Evolutionary conservation across 2,888 invertebrate genomes (phyloP).

Genomic region (Notodonta ziczac): DNA sequence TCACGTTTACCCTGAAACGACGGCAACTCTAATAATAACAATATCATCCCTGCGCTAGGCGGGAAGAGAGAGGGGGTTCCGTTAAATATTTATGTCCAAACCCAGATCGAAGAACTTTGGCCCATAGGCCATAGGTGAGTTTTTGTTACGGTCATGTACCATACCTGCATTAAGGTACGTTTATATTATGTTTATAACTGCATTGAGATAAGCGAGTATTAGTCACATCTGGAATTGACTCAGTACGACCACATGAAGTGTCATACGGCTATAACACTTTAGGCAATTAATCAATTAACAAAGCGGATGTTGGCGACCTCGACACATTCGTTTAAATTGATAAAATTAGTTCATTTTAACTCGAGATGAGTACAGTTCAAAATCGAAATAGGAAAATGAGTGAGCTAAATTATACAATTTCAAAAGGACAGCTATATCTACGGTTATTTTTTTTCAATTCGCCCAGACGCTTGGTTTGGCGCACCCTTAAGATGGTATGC

Average conservation of each 20-base stretch:
- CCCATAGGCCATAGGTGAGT: too few species aligned
- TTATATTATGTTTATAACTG: too few species aligned
- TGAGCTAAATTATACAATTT: not conserved
- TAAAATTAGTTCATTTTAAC: slow-evolving; percentile 48
- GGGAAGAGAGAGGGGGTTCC: not conserved
- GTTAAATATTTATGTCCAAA: too few species aligned
- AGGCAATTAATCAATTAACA: slow-evolving; percentile 38
- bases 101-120: too few species aligned
- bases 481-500: too few species aligned
- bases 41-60: slow-evolving; percentile 12
- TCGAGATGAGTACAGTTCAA: not conserved
- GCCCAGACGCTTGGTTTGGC: too few species aligned
- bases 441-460: too few species aligned
- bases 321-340: slow-evolving; percentile 49
- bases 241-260: slow-evolving; percentile 21
- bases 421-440: too few species aligned
- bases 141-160: too few species aligned
- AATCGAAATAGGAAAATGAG: not conserved
- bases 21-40: slow-evolving; percentile 16
- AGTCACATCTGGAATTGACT: not conserved
- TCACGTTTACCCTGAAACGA: slow-evolving; percentile 16
- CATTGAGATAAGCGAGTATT: too few species aligned
- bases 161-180: too few species aligned
- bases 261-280: slow-evolving; percentile 25
- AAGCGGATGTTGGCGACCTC: slow-evolving; percentile 47